Conservation (phyloP, 2,113 vertebrate genomes). For the Danio rerio region DNA sequence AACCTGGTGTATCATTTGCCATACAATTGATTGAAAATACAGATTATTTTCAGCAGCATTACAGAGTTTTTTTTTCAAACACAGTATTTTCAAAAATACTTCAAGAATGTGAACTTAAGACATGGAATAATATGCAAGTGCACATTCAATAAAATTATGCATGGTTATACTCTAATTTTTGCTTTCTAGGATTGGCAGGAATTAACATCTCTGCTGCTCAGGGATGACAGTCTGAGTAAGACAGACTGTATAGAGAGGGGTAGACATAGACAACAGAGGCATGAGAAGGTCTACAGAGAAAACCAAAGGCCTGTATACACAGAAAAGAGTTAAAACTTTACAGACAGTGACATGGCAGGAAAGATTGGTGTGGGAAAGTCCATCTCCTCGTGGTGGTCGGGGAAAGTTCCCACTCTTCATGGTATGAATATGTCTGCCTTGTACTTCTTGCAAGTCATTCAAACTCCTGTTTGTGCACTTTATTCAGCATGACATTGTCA, state of each 20-base stretch:
- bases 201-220: too few relatives aligned
- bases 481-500: neutral
- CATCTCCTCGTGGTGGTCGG: neutral
- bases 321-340: neutral
- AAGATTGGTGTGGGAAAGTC: constrained; percentile 9
- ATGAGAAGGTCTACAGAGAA: neutral
- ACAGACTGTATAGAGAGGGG: neutral
- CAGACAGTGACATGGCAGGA: neutral
- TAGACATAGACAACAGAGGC: neutral
- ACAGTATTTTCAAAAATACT: too few relatives aligned
- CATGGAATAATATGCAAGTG: too few relatives aligned
- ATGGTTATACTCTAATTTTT: too few relatives aligned
- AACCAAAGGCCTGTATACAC: neutral
- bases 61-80: too few relatives aligned
- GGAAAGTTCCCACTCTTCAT: neutral
- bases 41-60: too few relatives aligned
- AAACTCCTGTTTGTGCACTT: neutral
- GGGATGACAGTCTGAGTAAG: neutral
- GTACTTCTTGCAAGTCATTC: constrained; percentile 48
- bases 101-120: too few relatives aligned
- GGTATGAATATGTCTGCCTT: constrained; percentile 17
- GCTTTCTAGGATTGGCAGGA: too few relatives aligned
- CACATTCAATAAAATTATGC: too few relatives aligned
- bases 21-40: too few relatives aligned
- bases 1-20: too few relatives aligned